Evolutionary conservation across 92 coral and sea anemone genomes (phyloP), one percentile per base, ranked within the genome.

Genomic region (Metridium senile): DNA sequence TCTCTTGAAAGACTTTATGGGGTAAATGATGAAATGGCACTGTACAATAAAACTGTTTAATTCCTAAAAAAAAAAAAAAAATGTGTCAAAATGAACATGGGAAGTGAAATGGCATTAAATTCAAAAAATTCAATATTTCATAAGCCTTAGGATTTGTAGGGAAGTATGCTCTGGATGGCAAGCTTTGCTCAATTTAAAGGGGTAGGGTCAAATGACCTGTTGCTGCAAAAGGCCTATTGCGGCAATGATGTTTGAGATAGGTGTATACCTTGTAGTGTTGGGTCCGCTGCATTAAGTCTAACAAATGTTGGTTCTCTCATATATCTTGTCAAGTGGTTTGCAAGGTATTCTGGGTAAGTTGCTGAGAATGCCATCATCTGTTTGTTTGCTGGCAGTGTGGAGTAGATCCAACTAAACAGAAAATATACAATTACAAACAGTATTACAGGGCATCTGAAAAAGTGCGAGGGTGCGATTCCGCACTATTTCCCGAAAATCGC

Each of bases 281-380:
- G 99, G 66, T 95, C 93, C 45, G 87, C 77, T 11, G 99, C 97
- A 89, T 90, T 95, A 13, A 95, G 91, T 58, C 99, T 83, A 11
- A 95, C 97, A 85, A 95, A 95, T 0, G 99, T 95, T 62, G 99
- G 99, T 73, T 95, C 99, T 66, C 90, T 89, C 99, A 95, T 95
- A 74, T 95, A 95, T 58, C 82, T 72, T 34, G 80, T 95, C 65
- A 95, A 82, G 71, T 89, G 97, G 46, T 85, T 79, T 49, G 99
- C 99, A 62, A 95, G 95, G 74, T 92, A 79, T 53, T 95, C 99
- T 79, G 99, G 93, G 90, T 95, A 95, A 4, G 99, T 95, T 58
- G 99, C 99, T 6, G 99, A 95, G 47, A 95, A 89, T 75, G 99
- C 99, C 88, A 95, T 82, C 91, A 92, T 84, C 64, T 95, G 99